A percentile compares a stretch with the other conserved stretches of the same genome.
Evolutionary conservation across 2,888 invertebrate species (phyloP).

Genomic region (Stomorhina lunata): DNA sequence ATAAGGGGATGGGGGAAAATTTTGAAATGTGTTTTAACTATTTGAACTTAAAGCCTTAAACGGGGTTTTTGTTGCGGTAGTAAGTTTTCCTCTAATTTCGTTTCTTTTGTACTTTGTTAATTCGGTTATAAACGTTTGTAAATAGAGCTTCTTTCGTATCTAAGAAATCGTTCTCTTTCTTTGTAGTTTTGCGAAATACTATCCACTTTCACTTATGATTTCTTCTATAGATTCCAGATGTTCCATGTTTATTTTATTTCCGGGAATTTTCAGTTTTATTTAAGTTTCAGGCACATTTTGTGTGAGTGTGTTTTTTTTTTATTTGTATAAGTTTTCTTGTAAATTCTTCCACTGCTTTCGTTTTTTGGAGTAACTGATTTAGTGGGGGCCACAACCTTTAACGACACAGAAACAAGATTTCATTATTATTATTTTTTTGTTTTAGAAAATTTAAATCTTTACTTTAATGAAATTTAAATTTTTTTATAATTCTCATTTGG

Average conservation of each 20-base stretch:
- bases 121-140: neutral
- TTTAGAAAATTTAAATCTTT: slow-evolving; percentile 5
- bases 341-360: slow-evolving; percentile 6
- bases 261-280: slow-evolving; percentile 48
- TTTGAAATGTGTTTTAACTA: neutral
- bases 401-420: slow-evolving; percentile 82
- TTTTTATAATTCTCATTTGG: slow-evolving; percentile 13
- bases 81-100: neutral
- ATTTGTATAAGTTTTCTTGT: neutral
- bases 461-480: slow-evolving; percentile 24
- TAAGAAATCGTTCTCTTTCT: neutral
- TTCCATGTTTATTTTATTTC: slow-evolving; percentile 33
- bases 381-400: slow-evolving; percentile 81
- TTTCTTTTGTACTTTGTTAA: slow-evolving; percentile 35
- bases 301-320: slow-evolving; percentile 24
- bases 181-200: neutral
- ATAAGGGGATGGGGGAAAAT: neutral
- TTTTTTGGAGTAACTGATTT: slow-evolving; percentile 56
- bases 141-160: neutral
- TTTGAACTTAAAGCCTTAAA: slow-evolving; percentile 32
- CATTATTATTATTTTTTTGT: slow-evolving; percentile 75
- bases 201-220: slow-evolving; percentile 3
- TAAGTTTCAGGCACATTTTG: slow-evolving; percentile 66
- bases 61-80: neutral
- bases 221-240: slow-evolving; percentile 1